A percentile compares a stretch with the other conserved stretches of the same genome.
Evolutionary conservation across 2,113 vertebrate genomes (phyloP).

Genomic region (Cololabis saira): DNA sequence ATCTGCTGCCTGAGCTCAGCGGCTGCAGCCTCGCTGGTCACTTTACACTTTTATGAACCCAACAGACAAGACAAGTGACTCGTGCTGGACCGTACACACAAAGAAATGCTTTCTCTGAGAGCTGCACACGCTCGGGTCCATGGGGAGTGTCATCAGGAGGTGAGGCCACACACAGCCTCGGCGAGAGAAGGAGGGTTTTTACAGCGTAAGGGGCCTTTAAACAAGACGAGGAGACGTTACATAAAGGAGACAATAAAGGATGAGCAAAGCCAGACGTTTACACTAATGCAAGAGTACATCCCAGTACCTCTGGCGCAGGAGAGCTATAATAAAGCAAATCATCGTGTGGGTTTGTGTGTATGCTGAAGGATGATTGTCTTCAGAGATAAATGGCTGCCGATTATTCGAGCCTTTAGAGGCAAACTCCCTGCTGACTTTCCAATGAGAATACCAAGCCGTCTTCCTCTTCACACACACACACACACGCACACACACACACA

Average conservation of each 20-base stretch:
- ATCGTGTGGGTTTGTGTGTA: constrained; percentile 19
- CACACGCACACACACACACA: constrained; percentile 19
- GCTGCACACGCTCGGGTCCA: constrained; percentile 12
- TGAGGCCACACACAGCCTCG: constrained; percentile 52
- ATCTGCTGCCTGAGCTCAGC: too few species aligned
- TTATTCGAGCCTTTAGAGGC: constrained; percentile 65
- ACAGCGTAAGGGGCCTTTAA: constrained; percentile 30
- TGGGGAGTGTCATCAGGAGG: constrained; percentile 31
- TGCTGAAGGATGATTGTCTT: constrained; percentile 59
- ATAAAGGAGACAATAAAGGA: constrained; percentile 36
- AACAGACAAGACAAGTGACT: background rate
- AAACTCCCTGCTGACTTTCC: constrained; percentile 63
- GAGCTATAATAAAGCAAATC: constrained; percentile 57
- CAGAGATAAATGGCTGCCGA: constrained; percentile 65
- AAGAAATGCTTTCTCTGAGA: background rate
- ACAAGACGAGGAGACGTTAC: constrained; percentile 27
- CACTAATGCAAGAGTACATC: constrained; percentile 44
- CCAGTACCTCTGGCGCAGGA: constrained; percentile 43
- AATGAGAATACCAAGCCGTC: constrained; percentile 53
- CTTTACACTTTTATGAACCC: background rate
- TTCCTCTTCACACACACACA: constrained; percentile 12
- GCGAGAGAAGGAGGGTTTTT: constrained; percentile 32
- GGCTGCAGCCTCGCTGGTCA: too few species aligned
- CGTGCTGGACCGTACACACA: background rate
- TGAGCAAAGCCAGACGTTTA: constrained; percentile 34